A percentile compares a stretch with the other conserved stretches of the same genome.
Conservation (phyloP, 2,888 invertebrate genomes). For the Chloromyia formosa region DNA sequence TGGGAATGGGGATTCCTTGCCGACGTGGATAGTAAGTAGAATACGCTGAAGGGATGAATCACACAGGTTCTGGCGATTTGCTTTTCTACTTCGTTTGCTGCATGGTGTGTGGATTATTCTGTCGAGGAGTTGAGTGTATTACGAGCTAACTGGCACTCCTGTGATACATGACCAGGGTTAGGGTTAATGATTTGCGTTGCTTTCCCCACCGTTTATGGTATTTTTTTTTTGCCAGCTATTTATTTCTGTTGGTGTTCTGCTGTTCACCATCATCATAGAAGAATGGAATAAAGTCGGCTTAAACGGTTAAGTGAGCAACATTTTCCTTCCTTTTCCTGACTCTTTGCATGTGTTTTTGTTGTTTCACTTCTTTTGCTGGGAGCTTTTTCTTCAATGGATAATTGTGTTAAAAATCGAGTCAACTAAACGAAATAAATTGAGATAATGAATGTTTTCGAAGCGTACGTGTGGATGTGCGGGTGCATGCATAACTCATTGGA, state of each 20-base stretch:
- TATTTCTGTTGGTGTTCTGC: no score
- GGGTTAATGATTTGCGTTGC: conserved; percentile 15
- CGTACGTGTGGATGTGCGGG: not conserved
- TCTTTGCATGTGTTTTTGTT: not conserved
- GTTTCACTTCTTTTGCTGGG: no score
- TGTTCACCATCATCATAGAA: not conserved
- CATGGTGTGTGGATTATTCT: conserved; percentile 17
- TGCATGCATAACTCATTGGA: no score
- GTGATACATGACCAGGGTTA: conserved; percentile 12
- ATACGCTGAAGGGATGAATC: not conserved
- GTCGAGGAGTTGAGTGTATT: conserved; percentile 19
- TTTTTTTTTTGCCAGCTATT: no score
- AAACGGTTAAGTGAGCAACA: conserved; percentile 33
- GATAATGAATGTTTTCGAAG: conserved; percentile 28
- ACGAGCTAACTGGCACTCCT: conserved; percentile 7
- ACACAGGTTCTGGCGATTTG: not conserved
- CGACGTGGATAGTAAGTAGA: no score
- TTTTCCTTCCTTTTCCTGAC: not conserved
- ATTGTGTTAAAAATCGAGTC: not conserved
- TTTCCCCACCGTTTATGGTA: no score
- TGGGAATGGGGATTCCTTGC: no score
- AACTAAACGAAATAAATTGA: conserved; percentile 21
- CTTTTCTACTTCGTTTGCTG: conserved; percentile 28
- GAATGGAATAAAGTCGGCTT: not conserved
- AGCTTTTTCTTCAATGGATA: not conserved